Conservation (phyloP, 1,140 invertebrate genomes). For the Drosophila pectinifera region DNA sequence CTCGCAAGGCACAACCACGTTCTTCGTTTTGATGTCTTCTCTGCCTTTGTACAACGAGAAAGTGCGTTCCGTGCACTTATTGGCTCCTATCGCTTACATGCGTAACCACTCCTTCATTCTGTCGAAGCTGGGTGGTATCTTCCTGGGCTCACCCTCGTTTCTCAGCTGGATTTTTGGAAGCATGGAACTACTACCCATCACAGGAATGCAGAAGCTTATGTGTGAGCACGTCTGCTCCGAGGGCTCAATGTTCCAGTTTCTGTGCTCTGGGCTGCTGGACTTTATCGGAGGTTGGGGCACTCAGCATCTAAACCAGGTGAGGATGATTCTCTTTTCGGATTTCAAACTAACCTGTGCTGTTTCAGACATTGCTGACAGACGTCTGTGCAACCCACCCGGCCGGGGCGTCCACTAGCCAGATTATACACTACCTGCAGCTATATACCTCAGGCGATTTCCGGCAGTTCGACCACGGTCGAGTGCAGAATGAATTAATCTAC, state of each 20-base stretch:
- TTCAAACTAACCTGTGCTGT: neutral
- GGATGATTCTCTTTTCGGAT: neutral
- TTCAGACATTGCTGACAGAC: slow-evolving; percentile 70
- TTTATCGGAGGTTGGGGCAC: slow-evolving; percentile 81
- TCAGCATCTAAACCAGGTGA: slow-evolving; percentile 76
- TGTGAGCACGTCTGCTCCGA: slow-evolving; percentile 73
- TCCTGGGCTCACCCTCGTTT: slow-evolving; percentile 74
- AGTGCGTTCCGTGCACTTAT: slow-evolving; percentile 86
- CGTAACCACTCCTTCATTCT: slow-evolving; percentile 86
- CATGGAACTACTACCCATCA: slow-evolving; percentile 75
- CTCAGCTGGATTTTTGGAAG: slow-evolving; percentile 70
- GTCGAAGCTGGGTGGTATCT: slow-evolving; percentile 78
- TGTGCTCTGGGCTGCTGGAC: slow-evolving; percentile 70
- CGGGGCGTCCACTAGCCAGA: slow-evolving; percentile 86
- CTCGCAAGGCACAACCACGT: slow-evolving; percentile 87
- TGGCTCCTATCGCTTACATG: slow-evolving; percentile 88
- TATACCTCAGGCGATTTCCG: slow-evolving; percentile 77
- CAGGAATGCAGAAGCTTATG: slow-evolving; percentile 65
- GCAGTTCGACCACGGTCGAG: slow-evolving; percentile 85
- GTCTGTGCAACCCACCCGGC: slow-evolving; percentile 80
- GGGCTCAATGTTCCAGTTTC: slow-evolving; percentile 67
- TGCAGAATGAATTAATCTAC: slow-evolving; percentile 85
- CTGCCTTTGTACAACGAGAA: slow-evolving; percentile 87
- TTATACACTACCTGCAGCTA: slow-evolving; percentile 86
- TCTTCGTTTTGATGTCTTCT: slow-evolving; percentile 86